A percentile compares a stretch with the other conserved stretches of the same genome.
These are phyloP conservation scores for Carollia perspicillata DNA, from an alignment of 2,113 vertebrate species.

Conservation along the genomic window DNA sequence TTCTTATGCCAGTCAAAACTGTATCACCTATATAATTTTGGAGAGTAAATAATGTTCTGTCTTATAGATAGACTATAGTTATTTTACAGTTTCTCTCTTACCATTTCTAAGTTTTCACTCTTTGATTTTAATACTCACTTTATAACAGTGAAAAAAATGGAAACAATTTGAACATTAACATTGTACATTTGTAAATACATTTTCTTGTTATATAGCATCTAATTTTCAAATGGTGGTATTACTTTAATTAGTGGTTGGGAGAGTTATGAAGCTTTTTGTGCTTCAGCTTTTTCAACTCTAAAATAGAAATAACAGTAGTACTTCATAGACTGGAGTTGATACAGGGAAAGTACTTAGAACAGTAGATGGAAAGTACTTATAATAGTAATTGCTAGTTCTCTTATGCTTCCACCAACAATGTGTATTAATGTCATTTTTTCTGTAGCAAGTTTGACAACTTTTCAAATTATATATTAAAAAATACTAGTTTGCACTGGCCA, in stretches of 20 bases:
- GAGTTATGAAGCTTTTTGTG: not conserved
- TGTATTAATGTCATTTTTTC: not conserved
- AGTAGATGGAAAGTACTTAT: not conserved
- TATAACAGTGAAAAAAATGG: not conserved
- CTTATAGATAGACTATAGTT: not conserved
- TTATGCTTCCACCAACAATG: not conserved
- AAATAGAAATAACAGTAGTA: not conserved
- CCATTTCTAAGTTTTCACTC: not conserved
- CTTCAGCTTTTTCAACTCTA: not conserved
- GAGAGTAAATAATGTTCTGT: not conserved
- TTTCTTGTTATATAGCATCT: not conserved
- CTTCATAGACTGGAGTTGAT: not conserved
- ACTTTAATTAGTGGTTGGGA: not conserved
- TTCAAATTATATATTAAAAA: not conserved
- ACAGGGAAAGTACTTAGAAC: not conserved
- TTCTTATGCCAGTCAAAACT: not conserved
- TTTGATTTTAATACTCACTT: not conserved
- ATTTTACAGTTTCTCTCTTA: not conserved
- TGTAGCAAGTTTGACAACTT: not conserved
- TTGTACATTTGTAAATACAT: not conserved
- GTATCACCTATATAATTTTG: not conserved
- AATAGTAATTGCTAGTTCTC: not conserved
- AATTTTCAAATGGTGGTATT: not conserved
- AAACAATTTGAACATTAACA: not conserved
- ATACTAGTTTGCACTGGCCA: not conserved